A percentile compares a stretch with the other conserved stretches of the same genome.
These are phyloP conservation scores for Mythimna ferrago DNA, from an alignment of 2,888 invertebrate species.

Conservation along the genomic window DNA sequence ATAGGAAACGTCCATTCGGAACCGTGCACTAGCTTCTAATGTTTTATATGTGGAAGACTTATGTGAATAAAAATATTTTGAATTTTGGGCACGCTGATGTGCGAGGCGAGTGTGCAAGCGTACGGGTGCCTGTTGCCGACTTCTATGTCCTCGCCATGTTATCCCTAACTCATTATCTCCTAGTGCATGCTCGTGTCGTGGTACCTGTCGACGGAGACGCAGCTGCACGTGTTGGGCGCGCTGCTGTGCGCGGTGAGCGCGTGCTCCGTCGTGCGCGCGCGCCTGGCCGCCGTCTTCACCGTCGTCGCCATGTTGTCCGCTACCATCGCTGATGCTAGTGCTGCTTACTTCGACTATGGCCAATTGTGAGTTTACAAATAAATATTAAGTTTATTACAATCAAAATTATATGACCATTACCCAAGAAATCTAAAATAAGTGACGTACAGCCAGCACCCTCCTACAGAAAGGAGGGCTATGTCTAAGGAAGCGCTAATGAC, in stretches of 20 bases:
- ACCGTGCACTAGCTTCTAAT: no score
- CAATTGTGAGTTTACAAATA: conserved; percentile 40
- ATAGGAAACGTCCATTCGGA: no score
- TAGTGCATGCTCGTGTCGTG: conserved; percentile 96
- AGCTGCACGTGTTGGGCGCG: conserved; percentile 93
- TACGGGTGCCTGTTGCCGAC: no score
- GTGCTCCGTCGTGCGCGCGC: conserved; percentile 69
- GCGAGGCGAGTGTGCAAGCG: no score
- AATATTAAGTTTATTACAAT: not conserved
- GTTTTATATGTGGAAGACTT: no score
- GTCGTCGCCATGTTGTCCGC: conserved; percentile 81
- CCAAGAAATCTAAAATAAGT: no score
- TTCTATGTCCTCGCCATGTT: not conserved
- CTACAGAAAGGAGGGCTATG: no score
- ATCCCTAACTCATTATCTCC: not conserved
- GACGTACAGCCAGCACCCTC: no score
- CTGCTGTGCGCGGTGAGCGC: conserved; percentile 88
- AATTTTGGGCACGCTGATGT: no score
- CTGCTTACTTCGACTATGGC: conserved; percentile 76
- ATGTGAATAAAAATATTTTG: no score
- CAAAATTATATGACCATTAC: no score
- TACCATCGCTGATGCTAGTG: conserved; percentile 86
- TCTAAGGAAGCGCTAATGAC: no score
- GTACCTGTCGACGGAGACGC: conserved; percentile 94
- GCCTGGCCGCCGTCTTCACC: conserved; percentile 75